phyloP scores from a whole-genome alignment of 35 echinoderm and acorn worm species.

The Eucidaris tribuloides region DNA sequence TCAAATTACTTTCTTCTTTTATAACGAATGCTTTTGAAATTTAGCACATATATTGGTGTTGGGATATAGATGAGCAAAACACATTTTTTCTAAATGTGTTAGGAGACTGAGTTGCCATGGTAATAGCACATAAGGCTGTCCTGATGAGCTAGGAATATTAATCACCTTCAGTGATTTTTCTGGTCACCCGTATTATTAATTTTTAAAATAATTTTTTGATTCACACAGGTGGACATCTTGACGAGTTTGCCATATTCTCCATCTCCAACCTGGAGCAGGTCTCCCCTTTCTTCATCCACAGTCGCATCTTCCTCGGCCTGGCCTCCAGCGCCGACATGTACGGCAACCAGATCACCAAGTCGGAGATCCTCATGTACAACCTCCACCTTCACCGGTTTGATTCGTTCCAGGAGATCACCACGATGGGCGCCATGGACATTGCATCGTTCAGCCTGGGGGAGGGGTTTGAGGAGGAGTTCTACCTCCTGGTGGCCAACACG shows the following conservation, averaged over 20 bases:
- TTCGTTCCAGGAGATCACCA: neutral
- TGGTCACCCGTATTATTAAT: too few species aligned
- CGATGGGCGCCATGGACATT: neutral
- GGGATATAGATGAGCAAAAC: too few species aligned
- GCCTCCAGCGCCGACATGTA: neutral
- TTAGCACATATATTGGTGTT: too few species aligned
- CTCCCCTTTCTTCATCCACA: neutral
- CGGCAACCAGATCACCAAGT: neutral
- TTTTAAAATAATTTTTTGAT: too few species aligned
- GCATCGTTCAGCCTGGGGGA: neutral
- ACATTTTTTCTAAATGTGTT: too few species aligned
- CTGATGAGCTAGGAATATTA: too few species aligned
- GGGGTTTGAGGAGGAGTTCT: neutral
- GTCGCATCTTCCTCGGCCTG: neutral
- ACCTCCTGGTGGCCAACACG: slow-evolving; percentile 8
- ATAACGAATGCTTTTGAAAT: too few species aligned
- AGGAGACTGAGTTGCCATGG: too few species aligned
- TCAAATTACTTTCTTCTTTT: too few species aligned
- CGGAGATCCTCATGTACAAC: slow-evolving; percentile 12
- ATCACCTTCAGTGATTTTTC: too few species aligned
- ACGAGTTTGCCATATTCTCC: neutral
- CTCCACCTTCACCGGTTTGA: slow-evolving; percentile 17
- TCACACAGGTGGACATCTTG: slow-evolving; percentile 17
- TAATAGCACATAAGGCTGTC: too few species aligned
- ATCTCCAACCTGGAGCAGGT: neutral